Base-by-base conservation (phyloP, 2,797 vertebrate genomes). In the Rhynchotus rufescens region DNA sequence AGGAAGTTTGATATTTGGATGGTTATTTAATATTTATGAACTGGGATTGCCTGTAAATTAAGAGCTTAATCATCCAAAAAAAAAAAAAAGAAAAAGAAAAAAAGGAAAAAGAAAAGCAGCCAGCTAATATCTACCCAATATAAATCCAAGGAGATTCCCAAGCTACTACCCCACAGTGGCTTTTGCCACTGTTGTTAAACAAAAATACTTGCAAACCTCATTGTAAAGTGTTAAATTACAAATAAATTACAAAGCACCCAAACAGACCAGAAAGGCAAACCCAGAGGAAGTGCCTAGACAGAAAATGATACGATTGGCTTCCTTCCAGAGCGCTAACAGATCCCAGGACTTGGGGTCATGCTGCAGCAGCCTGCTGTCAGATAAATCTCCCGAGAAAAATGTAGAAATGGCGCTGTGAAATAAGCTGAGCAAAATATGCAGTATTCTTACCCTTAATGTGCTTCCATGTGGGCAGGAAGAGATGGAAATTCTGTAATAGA, bases 11-110 rank as follows among this genome's bases (percentile, higher is more conserved):
- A 38, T 49, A 64, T 42, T 62, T 78, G 32, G 51, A 19, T 30
- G 71, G 32, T 26, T 22, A 75, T 49, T 72, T 82, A 57, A 59
- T 28, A 40, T 54, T 81, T 72, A 49, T 44, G 23, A 49, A 32
- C 45, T 21, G 26, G 14, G 67, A 68, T 9, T 49, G 73, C 26
- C 65, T 77, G 60, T 82, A 89, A 91, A 89, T 71, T 83, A 86
- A 81, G 36, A 76, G 25, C 34, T 84, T 89, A 87, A 91, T 87
- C 74, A 69, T 66, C 74, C 52, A 42, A 75, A 66, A 87, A 84
- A 85, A 81, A 65, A 17, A 44, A 10, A 47, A 47, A 36, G 9
- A 36, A 36, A 36, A 36, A 36, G 10, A 36, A 36, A 36, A 36
- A 36, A 10, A 10, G 10, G 10, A 36, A 36, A 36, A 36, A 10